Evolutionary conservation across 2,113 vertebrate genomes (phyloP).

Genomic region (Rhea pennata): DNA sequence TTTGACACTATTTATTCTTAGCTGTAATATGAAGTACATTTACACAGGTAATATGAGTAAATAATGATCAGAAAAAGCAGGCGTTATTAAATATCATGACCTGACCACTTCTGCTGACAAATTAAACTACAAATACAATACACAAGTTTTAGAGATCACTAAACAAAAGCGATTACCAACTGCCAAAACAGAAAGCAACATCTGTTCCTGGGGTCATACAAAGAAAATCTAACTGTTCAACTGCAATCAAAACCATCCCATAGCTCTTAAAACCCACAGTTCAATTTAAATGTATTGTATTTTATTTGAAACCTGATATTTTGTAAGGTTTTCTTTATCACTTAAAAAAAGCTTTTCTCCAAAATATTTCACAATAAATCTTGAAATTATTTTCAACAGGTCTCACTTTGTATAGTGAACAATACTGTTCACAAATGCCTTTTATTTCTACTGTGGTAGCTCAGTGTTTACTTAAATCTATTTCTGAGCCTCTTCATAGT

Average conservation of each 20-base stretch:
- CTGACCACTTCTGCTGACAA: neutral
- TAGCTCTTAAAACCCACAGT: constrained; percentile 6
- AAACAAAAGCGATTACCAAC: constrained; percentile 44
- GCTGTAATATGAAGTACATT: neutral
- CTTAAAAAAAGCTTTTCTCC: neutral
- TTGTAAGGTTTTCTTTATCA: neutral
- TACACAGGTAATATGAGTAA: neutral
- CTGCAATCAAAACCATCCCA: constrained; percentile 24
- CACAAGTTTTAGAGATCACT: neutral
- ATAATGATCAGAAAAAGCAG: neutral
- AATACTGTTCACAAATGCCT: neutral
- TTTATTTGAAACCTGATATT: neutral
- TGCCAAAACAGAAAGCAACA: neutral
- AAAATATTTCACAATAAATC: constrained; percentile 19
- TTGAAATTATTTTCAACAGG: constrained; percentile 4
- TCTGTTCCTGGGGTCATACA: constrained; percentile 5
- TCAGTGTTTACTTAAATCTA: neutral
- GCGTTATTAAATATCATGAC: neutral
- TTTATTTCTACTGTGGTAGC: neutral
- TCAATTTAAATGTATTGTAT: neutral
- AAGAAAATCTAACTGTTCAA: constrained; percentile 37
- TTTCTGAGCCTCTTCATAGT: neutral
- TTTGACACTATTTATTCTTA: neutral
- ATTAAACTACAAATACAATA: constrained; percentile 26
- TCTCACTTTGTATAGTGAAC: neutral